A percentile compares a stretch with the other conserved stretches of the same genome.
Conservation (phyloP, 1,140 invertebrate genomes). For the Drosophila setifemur region DNA sequence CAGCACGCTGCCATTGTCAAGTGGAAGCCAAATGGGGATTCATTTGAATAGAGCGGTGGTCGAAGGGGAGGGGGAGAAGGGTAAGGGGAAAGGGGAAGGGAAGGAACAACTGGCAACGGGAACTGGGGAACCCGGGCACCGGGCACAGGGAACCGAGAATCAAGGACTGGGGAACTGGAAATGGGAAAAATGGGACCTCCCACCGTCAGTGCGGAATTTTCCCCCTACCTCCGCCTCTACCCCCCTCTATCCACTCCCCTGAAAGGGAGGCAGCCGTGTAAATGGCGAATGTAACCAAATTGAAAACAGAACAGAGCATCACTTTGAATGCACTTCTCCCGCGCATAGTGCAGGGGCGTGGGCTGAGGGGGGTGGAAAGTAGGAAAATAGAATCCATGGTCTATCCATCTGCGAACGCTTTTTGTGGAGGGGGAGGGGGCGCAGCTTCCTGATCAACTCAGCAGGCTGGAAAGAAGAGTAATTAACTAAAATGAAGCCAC, state of each 20-base stretch:
- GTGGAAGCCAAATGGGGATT: conserved; percentile 74
- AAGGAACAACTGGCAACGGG: not conserved
- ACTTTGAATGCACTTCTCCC: conserved; percentile 46
- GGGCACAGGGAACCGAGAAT: no score
- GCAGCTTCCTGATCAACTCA: not conserved
- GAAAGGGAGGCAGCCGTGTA: conserved; percentile 12
- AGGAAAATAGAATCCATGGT: no score
- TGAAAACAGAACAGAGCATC: conserved; percentile 59
- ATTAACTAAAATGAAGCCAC: not conserved
- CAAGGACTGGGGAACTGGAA: no score
- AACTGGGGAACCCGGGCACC: no score
- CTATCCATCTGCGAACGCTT: no score
- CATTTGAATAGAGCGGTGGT: conserved; percentile 71
- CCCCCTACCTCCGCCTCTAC: not conserved
- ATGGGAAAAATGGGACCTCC: no score
- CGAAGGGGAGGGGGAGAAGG: not conserved
- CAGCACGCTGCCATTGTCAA: conserved; percentile 63
- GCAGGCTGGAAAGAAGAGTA: not conserved
- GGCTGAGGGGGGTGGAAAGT: not conserved
- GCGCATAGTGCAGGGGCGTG: not conserved
- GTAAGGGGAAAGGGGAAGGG: conserved; percentile 1
- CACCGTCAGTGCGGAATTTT: not conserved
- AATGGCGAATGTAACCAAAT: conserved; percentile 64
- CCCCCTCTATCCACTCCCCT: no score
- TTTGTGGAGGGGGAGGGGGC: not conserved